Conservation (phyloP, 2,113 vertebrate species). For the Camelus bactrianus region DNA sequence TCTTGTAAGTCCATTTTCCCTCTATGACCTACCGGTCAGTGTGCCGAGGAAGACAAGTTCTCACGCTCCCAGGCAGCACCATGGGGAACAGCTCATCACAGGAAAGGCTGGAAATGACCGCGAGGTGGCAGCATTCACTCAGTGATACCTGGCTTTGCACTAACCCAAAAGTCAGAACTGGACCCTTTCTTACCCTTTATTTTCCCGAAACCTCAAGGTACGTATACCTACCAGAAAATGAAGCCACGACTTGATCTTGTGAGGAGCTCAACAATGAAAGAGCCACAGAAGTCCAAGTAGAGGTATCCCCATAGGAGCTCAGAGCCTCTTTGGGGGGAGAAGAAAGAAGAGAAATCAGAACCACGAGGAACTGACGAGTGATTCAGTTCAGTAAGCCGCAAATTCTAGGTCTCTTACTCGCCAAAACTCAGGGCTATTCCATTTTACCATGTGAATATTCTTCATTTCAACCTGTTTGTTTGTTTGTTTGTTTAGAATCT, state of each 20-base stretch:
- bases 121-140: slow-evolving; percentile 65
- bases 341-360: not conserved
- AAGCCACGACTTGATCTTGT: not conserved
- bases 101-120: not conserved
- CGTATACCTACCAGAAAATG: not conserved
- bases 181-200: not conserved
- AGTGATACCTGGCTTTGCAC: not conserved
- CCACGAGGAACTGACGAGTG: not conserved
- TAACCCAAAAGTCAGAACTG: not conserved
- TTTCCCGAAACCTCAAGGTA: not conserved
- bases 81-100: fast-evolving
- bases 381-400: not conserved
- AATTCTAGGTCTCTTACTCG: not conserved
- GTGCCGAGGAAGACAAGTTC: not conserved
- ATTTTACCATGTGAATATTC: not conserved
- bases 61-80: not conserved
- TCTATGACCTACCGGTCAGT: not conserved
- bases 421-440: not conserved
- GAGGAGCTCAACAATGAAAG: not conserved
- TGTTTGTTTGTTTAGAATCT: not conserved
- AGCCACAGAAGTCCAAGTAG: not conserved
- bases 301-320: not conserved
- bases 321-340: not conserved
- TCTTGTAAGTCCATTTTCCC: not conserved
- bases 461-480: not conserved